Base-by-base conservation (phyloP, 2,888 invertebrate genomes). In the Nomada flava region DNA sequence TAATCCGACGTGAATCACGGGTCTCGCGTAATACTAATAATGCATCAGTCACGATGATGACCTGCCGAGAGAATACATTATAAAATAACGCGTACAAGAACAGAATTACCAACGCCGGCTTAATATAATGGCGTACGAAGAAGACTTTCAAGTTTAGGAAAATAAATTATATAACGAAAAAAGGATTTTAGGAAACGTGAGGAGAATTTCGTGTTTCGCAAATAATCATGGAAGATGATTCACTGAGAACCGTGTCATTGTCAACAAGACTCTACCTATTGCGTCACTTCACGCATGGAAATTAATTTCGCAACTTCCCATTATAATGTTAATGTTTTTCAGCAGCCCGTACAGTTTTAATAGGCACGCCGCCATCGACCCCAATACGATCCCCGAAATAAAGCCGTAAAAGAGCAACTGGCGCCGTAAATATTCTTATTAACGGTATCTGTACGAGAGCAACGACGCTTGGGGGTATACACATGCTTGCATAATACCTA, bases 221-320 rank as follows among this genome's bases (percentile, higher is more conserved):
- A 63, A 57, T 44, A 75, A 74, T 77, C 67, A 67, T 67, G 67
- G 44, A 62, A 50, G 62, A 62, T 53, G 62, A 76, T 69, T 76
- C 69, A 62, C 62, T 18, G 36, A 55, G 76, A 77, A 73, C 7
- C 47, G 72, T 77, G 73, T 77, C 67, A 73, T 62, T 72, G 77
- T 72, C 67, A 59, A 67, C 73, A 29, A 69, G 76, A 52, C 50
- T 57, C 13, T 3, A n/a, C 13, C 20, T 36, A 42, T 68, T 71
- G 47, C 62, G 53, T 69, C 64, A 65, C 36, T 13, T 18, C 20
- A 11, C 23, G 50, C 36, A 57, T 50, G 52, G 15, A 63, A 74
- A 79, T 74, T 53, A 67, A 67, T 82, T 70, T 79, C 55, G 29
- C 57, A 74, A 59, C 26, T 62, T 47, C 18, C 42, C 52, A 29